Evolutionary conservation across 2,888 invertebrate species (phyloP).

Genomic region (Magallana nippona): DNA sequence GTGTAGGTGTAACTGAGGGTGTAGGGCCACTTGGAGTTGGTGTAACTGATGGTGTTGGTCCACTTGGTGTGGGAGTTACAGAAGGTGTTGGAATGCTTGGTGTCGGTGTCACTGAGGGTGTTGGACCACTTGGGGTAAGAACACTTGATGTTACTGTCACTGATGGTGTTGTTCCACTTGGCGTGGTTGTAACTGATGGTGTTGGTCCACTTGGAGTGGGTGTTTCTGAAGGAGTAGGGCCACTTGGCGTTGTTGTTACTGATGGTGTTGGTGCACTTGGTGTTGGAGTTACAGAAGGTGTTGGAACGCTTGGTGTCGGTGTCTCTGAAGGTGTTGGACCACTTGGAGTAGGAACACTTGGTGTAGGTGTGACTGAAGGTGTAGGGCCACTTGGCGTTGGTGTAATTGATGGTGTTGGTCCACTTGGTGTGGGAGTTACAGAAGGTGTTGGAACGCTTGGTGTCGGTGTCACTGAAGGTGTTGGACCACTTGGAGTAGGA

Average conservation of each 20-base stretch:
- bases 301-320: not conserved
- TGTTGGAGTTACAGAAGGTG: slow-evolving; percentile 5
- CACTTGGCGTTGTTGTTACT: not conserved
- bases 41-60: too few species aligned
- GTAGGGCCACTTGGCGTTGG: not conserved
- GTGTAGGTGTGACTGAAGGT: not conserved
- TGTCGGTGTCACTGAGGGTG: not conserved
- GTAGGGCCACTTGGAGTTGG: not conserved
- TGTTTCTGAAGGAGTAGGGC: too few species aligned
- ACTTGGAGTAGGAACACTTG: not conserved
- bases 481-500: not conserved
- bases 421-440: not conserved
- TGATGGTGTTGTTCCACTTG: not conserved
- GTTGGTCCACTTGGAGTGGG: not conserved
- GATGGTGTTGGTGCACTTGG: not conserved
- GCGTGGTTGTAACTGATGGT: not conserved
- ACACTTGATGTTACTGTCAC: not conserved
- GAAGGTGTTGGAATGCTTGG: too few species aligned
- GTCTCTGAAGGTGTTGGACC: not conserved
- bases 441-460: not conserved
- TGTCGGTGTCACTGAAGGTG: not conserved
- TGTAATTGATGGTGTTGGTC: not conserved
- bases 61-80: too few species aligned
- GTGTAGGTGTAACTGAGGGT: not conserved
- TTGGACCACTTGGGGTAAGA: too few species aligned